phyloP scores from a whole-genome alignment of 2,888 invertebrate species.

The Biston betularia region DNA sequence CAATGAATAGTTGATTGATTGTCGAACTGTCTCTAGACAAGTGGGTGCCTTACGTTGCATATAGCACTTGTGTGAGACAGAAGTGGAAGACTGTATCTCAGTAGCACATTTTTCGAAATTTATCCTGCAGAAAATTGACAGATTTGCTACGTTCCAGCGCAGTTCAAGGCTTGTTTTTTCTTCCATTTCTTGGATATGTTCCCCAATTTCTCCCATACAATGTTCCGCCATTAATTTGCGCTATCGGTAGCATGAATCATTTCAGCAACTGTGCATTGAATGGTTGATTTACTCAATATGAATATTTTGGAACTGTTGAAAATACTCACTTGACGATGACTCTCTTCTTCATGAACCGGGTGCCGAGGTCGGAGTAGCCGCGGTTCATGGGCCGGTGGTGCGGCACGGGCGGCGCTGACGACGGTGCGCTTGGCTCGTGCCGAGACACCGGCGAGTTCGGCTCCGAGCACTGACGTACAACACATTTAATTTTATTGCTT shows the following conservation, averaged over 20 bases:
- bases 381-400: constrained; percentile 88
- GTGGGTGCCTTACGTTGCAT: no score
- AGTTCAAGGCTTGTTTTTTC: no score
- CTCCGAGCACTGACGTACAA: constrained; percentile 86
- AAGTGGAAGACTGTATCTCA: no score
- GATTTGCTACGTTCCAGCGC: no score
- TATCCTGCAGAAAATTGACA: no score
- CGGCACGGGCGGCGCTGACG: constrained; percentile 73
- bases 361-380: constrained; percentile 92
- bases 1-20: no score
- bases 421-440: constrained; percentile 79
- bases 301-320: background rate
- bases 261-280: background rate
- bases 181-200: no score
- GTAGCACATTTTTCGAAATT: no score
- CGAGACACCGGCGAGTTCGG: constrained; percentile 91
- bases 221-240: no score
- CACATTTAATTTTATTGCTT: background rate
- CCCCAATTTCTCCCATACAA: background rate
- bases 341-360: constrained; percentile 91
- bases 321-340: constrained; percentile 91
- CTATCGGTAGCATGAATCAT: background rate
- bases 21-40: no score
- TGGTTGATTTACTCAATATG: no score
- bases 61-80: no score